Percentiles rank a stretch among this genome's conserved stretches.
These are phyloP conservation scores for Onthophagus taurus DNA, from an alignment of 1,140 invertebrate species.

Conservation along the genomic window DNA sequence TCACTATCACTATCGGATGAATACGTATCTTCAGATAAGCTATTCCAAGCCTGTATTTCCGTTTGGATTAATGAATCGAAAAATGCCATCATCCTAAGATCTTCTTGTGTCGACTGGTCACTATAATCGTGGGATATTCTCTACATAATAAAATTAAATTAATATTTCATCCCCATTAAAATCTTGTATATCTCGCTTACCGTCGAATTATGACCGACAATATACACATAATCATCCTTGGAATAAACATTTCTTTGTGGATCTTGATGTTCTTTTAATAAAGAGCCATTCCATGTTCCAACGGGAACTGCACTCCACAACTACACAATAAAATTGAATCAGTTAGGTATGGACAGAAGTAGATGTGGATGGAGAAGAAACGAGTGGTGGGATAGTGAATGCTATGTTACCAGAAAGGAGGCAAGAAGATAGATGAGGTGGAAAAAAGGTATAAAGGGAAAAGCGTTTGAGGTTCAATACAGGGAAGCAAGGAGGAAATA, in stretches of 20 bases:
- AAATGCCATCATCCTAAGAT: slow-evolving; percentile 92
- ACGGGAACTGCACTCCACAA: slow-evolving; percentile 70
- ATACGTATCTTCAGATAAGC: slow-evolving; percentile 25
- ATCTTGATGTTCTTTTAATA: slow-evolving; percentile 47
- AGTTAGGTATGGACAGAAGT: too few relatives aligned
- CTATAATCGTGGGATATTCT: slow-evolving; percentile 71
- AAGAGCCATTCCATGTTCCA: slow-evolving; percentile 46
- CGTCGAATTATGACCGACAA: slow-evolving; percentile 68
- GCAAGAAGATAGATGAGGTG: too few relatives aligned
- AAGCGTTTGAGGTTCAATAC: too few relatives aligned
- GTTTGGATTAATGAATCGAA: slow-evolving; percentile 88
- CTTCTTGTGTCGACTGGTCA: slow-evolving; percentile 77
- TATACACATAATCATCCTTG: slow-evolving; percentile 76
- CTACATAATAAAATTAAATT: slow-evolving; percentile 35
- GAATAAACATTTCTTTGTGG: slow-evolving; percentile 69
- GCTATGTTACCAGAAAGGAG: too few relatives aligned
- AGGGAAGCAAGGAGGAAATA: too few relatives aligned
- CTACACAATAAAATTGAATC: too few relatives aligned
- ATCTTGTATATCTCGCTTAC: slow-evolving; percentile 31
- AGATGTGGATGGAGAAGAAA: too few relatives aligned
- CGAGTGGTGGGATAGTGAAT: too few relatives aligned
- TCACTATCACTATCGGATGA: slow-evolving; percentile 44
- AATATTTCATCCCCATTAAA: too few relatives aligned
- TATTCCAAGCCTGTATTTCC: slow-evolving; percentile 68
- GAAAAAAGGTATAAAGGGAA: too few relatives aligned